These are phyloP conservation scores for Paralvinella palmiformis DNA, from an alignment of 1,140 invertebrate species.

Conservation along the genomic window DNA sequence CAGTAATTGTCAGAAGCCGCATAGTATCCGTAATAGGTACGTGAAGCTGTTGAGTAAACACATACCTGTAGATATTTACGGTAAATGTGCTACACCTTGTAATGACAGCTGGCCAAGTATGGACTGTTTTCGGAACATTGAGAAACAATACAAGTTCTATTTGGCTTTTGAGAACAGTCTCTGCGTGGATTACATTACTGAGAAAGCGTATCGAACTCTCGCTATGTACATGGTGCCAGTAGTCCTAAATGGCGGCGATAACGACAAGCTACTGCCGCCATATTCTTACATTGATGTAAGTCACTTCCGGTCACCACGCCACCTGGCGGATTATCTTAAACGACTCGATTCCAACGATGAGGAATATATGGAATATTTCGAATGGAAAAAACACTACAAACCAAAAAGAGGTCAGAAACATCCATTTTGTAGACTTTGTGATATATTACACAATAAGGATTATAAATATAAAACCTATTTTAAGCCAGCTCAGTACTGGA, in stretches of 20 bases:
- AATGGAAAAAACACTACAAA: background rate
- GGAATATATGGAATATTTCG: background rate
- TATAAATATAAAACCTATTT: too few relatives aligned
- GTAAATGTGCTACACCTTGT: background rate
- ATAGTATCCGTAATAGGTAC: background rate
- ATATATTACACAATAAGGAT: too few relatives aligned
- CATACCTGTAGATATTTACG: slow-evolving; percentile 12
- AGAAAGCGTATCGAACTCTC: slow-evolving; percentile 13
- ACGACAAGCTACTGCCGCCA: background rate
- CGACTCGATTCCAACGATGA: background rate
- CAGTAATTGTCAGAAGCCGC: background rate
- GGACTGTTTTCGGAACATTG: slow-evolving; percentile 58
- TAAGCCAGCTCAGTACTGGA: too few relatives aligned
- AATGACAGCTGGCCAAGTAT: background rate
- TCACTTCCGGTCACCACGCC: background rate
- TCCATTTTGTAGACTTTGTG: too few relatives aligned
- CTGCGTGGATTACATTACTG: slow-evolving; percentile 22
- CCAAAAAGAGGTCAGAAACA: too few relatives aligned
- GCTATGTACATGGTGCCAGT: background rate
- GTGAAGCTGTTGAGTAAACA: background rate
- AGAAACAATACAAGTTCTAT: slow-evolving; percentile 40
- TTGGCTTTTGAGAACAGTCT: slow-evolving; percentile 23
- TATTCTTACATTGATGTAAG: background rate
- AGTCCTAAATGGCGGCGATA: background rate
- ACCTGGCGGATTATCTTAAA: background rate